Conservation (phyloP, 2,888 invertebrate species). For the Melinaea menophilus region DNA sequence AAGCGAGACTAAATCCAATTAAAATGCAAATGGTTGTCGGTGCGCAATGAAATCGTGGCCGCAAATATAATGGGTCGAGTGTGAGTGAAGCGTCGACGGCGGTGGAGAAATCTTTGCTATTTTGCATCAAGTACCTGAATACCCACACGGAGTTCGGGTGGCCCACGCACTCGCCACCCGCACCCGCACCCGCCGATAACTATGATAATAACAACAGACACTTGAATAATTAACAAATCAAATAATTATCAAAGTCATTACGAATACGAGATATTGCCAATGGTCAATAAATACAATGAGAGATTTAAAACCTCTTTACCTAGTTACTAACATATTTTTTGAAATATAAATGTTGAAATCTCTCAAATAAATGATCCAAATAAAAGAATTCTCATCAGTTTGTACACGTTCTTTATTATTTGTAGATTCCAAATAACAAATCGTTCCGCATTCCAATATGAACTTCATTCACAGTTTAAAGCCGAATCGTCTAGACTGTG, state of each 20-base stretch:
- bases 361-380: not conserved
- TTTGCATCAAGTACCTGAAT: conserved; percentile 47
- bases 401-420: conserved; percentile 56
- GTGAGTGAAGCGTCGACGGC: conserved; percentile 34
- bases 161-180: conserved; percentile 45
- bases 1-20: conserved; percentile 49
- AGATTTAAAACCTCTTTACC: no score
- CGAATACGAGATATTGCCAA: no score
- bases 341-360: no score
- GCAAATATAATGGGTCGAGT: conserved; percentile 48
- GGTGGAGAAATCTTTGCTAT: conserved; percentile 54
- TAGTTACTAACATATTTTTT: no score
- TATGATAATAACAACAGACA: not conserved
- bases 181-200: conserved; percentile 27
- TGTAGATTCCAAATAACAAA: conserved; percentile 56
- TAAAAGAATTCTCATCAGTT: conserved; percentile 36
- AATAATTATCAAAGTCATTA: no score
- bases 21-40: conserved; percentile 51
- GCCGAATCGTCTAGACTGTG: conserved; percentile 72
- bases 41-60: conserved; percentile 52
- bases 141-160: conserved; percentile 45
- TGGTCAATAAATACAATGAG: no score
- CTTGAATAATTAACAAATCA: not conserved
- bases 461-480: conserved; percentile 72
- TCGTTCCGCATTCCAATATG: conserved; percentile 73